A percentile compares a stretch with the other conserved stretches of the same genome.
phyloP scores from a whole-genome alignment of 2,113 vertebrate genomes.

The Phaethon lepturus region DNA sequence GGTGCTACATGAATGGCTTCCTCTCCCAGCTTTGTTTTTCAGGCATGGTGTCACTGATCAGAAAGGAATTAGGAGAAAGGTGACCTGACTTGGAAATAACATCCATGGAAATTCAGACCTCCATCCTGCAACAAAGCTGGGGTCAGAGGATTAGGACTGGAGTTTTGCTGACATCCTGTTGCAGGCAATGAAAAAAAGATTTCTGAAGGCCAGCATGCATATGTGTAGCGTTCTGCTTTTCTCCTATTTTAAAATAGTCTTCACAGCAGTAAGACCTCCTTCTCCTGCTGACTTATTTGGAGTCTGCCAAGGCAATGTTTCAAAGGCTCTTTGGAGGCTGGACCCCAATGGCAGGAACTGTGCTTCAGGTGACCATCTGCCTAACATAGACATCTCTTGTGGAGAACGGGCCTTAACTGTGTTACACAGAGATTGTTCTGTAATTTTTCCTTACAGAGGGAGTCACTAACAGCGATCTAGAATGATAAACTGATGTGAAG shows the following conservation, averaged over 20 bases:
- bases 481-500: not conserved
- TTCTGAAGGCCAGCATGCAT: not conserved
- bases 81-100: not conserved
- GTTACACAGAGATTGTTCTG: not conserved
- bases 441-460: not conserved
- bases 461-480: not conserved
- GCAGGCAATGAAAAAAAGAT: not conserved
- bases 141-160: not conserved
- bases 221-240: not conserved
- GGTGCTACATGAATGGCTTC: not conserved
- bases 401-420: not conserved
- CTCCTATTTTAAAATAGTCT: not conserved
- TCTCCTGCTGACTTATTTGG: not conserved
- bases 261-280: not conserved
- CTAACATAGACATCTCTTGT: not conserved
- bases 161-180: not conserved
- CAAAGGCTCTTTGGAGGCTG: not conserved
- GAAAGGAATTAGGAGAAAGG: not conserved
- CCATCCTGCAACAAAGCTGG: not conserved
- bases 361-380: not conserved
- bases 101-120: not conserved
- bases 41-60: not conserved
- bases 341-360: accelerated
- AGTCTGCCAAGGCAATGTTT: not conserved
- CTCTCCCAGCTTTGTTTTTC: not conserved